Evolutionary conservation across 2,888 invertebrate genomes (phyloP).

Genomic region (Metopia argyrocephala): DNA sequence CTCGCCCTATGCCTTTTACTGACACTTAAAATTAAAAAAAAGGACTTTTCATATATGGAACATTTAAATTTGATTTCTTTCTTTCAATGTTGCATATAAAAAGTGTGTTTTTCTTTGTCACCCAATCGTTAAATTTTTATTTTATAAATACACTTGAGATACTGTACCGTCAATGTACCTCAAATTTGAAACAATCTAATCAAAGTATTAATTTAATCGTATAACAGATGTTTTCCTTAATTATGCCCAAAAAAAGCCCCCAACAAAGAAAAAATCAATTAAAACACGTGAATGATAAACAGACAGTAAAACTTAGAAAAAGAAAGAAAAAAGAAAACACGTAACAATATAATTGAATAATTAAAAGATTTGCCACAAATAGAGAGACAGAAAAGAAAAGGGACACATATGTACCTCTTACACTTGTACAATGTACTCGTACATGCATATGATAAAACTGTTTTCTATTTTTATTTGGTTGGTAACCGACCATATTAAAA

Average conservation of each 20-base stretch:
- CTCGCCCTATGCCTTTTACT: too few relatives aligned
- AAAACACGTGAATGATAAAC: not conserved
- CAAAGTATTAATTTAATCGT: constrained; percentile 18
- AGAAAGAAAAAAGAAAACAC: not conserved
- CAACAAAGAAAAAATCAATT: not conserved
- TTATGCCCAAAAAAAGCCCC: not conserved
- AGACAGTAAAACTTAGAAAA: not conserved
- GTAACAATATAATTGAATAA: constrained; percentile 35
- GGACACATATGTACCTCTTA: not conserved
- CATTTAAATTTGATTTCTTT: too few relatives aligned
- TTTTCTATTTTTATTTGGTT: not conserved
- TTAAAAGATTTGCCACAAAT: constrained; percentile 45
- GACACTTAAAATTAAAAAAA: too few relatives aligned
- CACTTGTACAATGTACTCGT: too few relatives aligned
- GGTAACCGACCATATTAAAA: constrained; percentile 40
- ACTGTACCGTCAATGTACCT: too few relatives aligned
- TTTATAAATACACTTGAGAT: too few relatives aligned
- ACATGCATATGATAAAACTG: not conserved
- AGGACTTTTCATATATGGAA: too few relatives aligned
- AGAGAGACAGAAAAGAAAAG: not conserved
- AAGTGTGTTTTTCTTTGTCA: too few relatives aligned
- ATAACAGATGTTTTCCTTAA: not conserved
- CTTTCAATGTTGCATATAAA: too few relatives aligned
- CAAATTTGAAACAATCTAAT: not conserved
- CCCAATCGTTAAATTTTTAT: too few relatives aligned